phyloP scores from a whole-genome alignment of 2,113 vertebrate genomes.

The Nibea coibor region DNA sequence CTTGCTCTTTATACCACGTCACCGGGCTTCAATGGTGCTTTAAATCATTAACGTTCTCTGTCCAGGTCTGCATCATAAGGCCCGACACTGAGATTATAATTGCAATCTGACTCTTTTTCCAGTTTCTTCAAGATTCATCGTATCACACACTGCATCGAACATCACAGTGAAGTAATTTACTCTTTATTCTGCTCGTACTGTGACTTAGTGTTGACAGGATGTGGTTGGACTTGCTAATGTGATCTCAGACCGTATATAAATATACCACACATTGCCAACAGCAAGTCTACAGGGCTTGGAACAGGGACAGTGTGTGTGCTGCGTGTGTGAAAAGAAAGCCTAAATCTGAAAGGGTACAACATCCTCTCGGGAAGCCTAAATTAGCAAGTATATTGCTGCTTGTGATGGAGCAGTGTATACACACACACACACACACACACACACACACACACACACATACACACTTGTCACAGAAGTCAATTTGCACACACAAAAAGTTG shows the following conservation, averaged over 20 bases:
- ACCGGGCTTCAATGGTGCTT: no score
- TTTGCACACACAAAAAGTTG: neutral
- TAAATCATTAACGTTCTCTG: neutral
- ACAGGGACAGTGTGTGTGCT: conserved; percentile 6
- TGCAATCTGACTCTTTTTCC: neutral
- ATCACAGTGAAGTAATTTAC: conserved; percentile 17
- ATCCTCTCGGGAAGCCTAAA: conserved; percentile 2
- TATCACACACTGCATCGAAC: conserved; percentile 27
- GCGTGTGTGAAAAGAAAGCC: conserved; percentile 47
- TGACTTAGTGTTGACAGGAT: conserved; percentile 32
- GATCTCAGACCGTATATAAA: conserved; percentile 36
- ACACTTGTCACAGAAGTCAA: neutral
- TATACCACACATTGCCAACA: conserved; percentile 22
- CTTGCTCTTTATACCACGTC: no score
- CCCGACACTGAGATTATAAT: neutral
- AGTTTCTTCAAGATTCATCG: conserved; percentile 15
- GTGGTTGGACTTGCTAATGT: conserved; percentile 28
- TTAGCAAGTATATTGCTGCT: conserved; percentile 12
- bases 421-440: neutral
- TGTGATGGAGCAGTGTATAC: conserved; percentile 23
- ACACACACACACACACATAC: conserved; percentile 5
- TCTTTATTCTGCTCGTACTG: conserved; percentile 33
- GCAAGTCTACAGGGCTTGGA: neutral
- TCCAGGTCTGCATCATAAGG: neutral
- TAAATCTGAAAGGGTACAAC: conserved; percentile 44